These are phyloP conservation scores for Raja brachyura DNA, from an alignment of 2,113 vertebrate species.

Conservation along the genomic window DNA sequence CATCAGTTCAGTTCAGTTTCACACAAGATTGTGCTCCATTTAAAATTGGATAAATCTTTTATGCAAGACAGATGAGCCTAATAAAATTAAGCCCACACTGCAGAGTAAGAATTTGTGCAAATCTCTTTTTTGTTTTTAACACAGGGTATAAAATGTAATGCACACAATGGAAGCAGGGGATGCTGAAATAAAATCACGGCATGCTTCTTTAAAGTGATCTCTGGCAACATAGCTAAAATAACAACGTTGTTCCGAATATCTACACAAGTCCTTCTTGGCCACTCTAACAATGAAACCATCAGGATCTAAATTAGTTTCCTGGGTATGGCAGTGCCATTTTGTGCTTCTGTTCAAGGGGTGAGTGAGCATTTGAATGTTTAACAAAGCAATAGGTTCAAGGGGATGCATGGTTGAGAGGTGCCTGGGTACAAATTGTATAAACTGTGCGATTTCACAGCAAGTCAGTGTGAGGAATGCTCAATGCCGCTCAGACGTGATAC, in stretches of 20 bases:
- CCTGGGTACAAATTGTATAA: neutral
- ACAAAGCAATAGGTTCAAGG: neutral
- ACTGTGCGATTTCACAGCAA: neutral
- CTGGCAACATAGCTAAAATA: neutral
- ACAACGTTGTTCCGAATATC: neutral
- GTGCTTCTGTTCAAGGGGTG: no score
- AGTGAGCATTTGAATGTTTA: neutral
- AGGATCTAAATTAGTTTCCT: no score
- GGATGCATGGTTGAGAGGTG: neutral
- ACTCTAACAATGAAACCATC: neutral
- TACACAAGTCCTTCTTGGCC: neutral
- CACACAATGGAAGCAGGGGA: neutral
- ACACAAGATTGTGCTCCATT: neutral
- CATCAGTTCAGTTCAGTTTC: neutral
- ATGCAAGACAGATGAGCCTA: neutral
- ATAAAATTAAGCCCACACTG: neutral
- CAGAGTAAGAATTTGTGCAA: neutral
- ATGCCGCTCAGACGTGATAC: neutral
- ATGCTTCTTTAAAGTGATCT: neutral
- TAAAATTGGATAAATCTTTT: neutral
- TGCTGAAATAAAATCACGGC: neutral
- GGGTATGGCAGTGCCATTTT: no score
- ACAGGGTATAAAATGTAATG: neutral
- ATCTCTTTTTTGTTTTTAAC: neutral
- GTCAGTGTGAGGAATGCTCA: neutral